Evolutionary conservation across 64 coral and sea anemone species (phyloP).

Genomic region (Anthopleura sola): DNA sequence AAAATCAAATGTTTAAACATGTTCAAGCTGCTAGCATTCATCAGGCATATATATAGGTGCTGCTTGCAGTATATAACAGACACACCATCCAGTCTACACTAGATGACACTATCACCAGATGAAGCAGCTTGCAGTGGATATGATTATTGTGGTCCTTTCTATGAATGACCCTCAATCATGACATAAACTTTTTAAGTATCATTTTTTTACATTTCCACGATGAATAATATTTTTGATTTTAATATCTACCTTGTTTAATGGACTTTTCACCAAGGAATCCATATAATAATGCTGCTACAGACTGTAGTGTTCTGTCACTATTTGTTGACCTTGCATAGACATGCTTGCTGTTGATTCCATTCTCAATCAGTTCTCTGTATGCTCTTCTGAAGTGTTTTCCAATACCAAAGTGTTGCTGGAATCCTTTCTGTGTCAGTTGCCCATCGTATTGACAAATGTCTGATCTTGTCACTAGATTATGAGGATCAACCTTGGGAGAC

Average conservation of each 20-base stretch:
- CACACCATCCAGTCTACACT: too few species aligned
- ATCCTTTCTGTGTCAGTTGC: conserved; percentile 18
- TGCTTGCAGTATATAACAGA: too few species aligned
- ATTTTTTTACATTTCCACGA: too few species aligned
- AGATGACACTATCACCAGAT: too few species aligned
- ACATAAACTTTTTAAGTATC: too few species aligned
- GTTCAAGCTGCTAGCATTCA: too few species aligned
- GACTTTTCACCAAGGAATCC: not conserved
- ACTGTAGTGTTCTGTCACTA: not conserved
- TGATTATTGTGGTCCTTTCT: too few species aligned
- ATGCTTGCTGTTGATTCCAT: not conserved
- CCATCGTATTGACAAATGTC: not conserved
- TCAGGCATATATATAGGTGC: too few species aligned
- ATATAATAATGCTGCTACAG: conserved; percentile 7
- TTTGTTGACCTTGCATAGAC: conserved; percentile 12
- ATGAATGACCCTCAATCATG: too few species aligned
- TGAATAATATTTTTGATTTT: too few species aligned
- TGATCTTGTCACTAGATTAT: not conserved
- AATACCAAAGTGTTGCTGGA: conserved; percentile 7
- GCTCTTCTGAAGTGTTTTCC: not conserved
- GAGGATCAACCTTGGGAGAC: not conserved
- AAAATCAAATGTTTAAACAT: not conserved
- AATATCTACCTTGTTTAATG: not conserved
- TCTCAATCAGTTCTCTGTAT: not conserved
- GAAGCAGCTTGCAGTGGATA: too few species aligned